These are phyloP conservation scores for Urocynchramus pylzowi DNA, from an alignment of 2,113 vertebrate species.

Conservation along the genomic window DNA sequence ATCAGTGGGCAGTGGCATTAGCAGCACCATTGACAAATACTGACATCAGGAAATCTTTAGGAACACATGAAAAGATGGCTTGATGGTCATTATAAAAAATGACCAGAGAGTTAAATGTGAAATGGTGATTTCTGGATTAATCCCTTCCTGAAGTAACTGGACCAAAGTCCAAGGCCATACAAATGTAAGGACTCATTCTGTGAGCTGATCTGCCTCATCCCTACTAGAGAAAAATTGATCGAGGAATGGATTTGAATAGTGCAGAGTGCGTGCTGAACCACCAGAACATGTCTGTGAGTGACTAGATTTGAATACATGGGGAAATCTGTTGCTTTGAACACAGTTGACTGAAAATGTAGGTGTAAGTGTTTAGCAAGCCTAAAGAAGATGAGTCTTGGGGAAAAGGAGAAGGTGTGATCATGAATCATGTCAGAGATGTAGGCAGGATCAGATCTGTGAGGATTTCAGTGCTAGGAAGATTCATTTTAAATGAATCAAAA, in stretches of 20 bases:
- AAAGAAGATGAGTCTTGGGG: background rate
- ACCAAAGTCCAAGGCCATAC: background rate
- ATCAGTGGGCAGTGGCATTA: background rate
- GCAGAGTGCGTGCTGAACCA: background rate
- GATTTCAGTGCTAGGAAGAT: background rate
- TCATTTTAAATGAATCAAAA: background rate
- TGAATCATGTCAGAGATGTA: constrained; percentile 49
- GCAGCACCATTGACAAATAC: background rate
- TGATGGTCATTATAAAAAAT: background rate
- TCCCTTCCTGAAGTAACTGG: background rate
- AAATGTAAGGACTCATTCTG: background rate
- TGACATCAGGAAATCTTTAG: background rate
- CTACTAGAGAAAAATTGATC: background rate
- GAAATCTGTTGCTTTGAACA: constrained; percentile 1
- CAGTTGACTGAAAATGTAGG: constrained; percentile 15
- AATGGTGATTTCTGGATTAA: background rate
- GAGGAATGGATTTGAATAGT: background rate
- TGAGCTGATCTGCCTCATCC: background rate
- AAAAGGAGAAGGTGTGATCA: constrained; percentile 13
- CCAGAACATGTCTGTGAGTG: background rate
- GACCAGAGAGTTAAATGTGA: background rate
- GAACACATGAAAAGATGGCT: background rate
- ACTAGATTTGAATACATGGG: background rate
- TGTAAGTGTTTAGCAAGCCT: background rate
- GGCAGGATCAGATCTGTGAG: background rate